Evolutionary conservation across 2,797 vertebrate species (phyloP).

Genomic region (Muraenolepis orangiensis): DNA sequence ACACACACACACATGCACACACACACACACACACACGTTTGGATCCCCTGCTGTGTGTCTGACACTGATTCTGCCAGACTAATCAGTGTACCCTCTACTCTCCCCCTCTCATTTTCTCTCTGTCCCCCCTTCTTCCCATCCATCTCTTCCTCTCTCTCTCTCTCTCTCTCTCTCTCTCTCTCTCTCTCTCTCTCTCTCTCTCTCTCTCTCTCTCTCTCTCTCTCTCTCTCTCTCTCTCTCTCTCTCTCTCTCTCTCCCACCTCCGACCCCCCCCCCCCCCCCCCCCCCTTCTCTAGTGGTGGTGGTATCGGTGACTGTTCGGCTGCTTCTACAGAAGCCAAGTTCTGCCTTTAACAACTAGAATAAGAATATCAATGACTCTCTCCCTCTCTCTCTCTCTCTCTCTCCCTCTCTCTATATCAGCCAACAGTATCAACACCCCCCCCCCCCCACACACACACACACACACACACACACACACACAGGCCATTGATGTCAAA

Average conservation of each 20-base stretch:
- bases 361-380: not conserved
- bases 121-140: conserved; percentile 28
- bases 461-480: conserved; percentile 14
- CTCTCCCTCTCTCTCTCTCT: not conserved
- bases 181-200: not conserved
- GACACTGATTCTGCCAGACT: conserved; percentile 77
- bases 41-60: conserved; percentile 74
- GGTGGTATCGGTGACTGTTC: not conserved
- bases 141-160: conserved; percentile 29
- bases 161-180: not conserved
- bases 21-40: conserved; percentile 33
- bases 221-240: not conserved
- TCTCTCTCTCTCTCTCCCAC: no score
- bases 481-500: not conserved
- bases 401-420: not conserved
- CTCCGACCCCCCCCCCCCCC: not conserved
- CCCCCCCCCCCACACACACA: conserved; percentile 3
- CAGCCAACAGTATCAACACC: not conserved
- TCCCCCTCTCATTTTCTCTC: conserved; percentile 15
- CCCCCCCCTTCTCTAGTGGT: not conserved
- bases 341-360: not conserved
- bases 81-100: conserved; percentile 74
- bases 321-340: not conserved
- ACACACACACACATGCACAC: conserved; percentile 27
- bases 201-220: not conserved